Conservation (phyloP, 2,797 vertebrate genomes). For the Manis javanica region DNA sequence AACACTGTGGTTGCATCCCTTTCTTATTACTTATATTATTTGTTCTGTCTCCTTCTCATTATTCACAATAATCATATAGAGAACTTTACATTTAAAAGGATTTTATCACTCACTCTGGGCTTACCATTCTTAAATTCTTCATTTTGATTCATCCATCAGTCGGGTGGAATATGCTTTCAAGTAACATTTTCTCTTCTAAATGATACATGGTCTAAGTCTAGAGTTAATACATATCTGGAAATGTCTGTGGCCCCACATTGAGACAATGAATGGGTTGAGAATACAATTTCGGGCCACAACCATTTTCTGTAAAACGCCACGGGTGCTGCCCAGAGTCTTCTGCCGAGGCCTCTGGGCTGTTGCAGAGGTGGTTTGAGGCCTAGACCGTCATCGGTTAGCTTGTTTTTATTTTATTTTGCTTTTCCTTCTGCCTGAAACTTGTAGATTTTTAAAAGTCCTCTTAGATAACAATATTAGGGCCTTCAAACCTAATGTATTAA, state of each 20-base stretch:
- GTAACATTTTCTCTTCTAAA: constrained; percentile 5
- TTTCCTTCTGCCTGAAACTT: neutral
- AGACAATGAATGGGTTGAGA: neutral
- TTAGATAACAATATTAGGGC: neutral
- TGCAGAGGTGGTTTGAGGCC: neutral
- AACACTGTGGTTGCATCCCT: neutral
- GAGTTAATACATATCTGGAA: neutral
- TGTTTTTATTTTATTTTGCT: neutral
- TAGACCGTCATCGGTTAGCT: neutral
- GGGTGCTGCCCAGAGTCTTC: neutral
- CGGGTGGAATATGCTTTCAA: neutral
- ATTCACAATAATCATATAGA: neutral
- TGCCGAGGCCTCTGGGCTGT: neutral
- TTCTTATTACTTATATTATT: neutral
- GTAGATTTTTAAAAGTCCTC: constrained; percentile 14
- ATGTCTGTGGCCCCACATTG: neutral
- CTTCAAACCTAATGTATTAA: neutral
- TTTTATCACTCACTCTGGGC: neutral
- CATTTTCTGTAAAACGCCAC: neutral
- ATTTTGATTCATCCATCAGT: constrained; percentile 2
- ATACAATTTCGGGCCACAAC: neutral
- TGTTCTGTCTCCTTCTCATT: constrained; percentile 45
- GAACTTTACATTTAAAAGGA: neutral
- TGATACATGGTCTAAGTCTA: neutral
- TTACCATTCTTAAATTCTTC: constrained; percentile 31